Percentiles rank a stretch among this genome's conserved stretches.
Conservation (phyloP, 2,113 vertebrate genomes). For the Phainopepla nitens region DNA sequence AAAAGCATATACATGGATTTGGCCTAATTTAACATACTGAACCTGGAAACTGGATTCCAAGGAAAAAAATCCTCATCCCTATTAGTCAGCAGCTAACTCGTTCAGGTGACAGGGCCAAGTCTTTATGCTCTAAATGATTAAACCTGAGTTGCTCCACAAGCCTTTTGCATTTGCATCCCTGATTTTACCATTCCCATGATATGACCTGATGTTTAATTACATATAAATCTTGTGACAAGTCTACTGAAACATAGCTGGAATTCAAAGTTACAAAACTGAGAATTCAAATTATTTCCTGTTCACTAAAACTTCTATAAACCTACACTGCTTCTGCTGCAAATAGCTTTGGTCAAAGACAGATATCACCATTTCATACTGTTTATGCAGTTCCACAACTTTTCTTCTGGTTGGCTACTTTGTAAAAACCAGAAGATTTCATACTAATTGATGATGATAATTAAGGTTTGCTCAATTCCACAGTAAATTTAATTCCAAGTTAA, state of each 20-base stretch:
- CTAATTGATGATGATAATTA: slow-evolving; percentile 70
- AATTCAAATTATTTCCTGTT: not conserved
- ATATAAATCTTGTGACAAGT: not conserved
- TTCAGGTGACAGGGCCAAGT: not conserved
- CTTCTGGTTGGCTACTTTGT: not conserved
- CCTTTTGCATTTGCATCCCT: not conserved
- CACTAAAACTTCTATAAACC: not conserved
- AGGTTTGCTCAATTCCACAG: slow-evolving; percentile 66
- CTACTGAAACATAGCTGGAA: not conserved
- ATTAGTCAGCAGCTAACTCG: not conserved
- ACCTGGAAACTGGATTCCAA: not conserved
- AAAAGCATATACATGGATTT: not conserved
- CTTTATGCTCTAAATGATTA: not conserved
- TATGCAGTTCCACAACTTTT: not conserved
- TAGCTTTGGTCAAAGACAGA: not conserved
- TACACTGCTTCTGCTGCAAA: not conserved
- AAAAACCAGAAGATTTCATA: not conserved
- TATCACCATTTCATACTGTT: not conserved
- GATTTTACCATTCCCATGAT: not conserved
- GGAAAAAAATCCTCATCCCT: not conserved
- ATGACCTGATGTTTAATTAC: not conserved
- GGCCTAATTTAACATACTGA: not conserved
- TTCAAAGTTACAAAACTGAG: not conserved
- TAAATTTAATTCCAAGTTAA: slow-evolving; percentile 53
- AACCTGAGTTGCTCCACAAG: not conserved